phyloP scores from a whole-genome alignment of 2,888 invertebrate genomes.

The Leptura quadrifasciata region DNA sequence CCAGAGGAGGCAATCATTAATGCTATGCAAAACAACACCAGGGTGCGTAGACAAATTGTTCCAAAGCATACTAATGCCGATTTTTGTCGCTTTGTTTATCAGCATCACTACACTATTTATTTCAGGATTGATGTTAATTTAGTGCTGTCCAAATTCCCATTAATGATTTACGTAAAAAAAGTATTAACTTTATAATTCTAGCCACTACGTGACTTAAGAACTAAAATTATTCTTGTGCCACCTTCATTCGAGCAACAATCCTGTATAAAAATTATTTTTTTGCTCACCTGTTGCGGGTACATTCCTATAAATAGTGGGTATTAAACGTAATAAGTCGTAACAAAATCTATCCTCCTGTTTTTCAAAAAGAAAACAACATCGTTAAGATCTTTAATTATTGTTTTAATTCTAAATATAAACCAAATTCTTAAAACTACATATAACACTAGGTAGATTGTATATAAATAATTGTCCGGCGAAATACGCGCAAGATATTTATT shows the following conservation, averaged over 20 bases:
- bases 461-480: background rate
- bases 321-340: background rate
- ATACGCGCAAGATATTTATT: background rate
- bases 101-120: too few species aligned
- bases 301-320: background rate
- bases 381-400: background rate
- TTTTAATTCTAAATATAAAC: constrained; percentile 1
- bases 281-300: background rate
- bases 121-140: too few species aligned
- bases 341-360: background rate
- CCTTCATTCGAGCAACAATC: background rate
- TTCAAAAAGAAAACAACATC: background rate
- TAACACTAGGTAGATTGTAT: background rate
- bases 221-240: too few species aligned
- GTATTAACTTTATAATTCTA: too few species aligned
- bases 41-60: too few species aligned
- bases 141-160: too few species aligned
- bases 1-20: too few species aligned
- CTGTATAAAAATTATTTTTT: background rate
- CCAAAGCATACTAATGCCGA: too few species aligned
- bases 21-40: too few species aligned
- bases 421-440: background rate
- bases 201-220: too few species aligned
- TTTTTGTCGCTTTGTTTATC: too few species aligned
- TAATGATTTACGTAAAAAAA: too few species aligned